Percentiles rank a stretch among this genome's conserved stretches.
Evolutionary conservation across 2,888 invertebrate species (phyloP).

Genomic region (Colletes collaris): DNA sequence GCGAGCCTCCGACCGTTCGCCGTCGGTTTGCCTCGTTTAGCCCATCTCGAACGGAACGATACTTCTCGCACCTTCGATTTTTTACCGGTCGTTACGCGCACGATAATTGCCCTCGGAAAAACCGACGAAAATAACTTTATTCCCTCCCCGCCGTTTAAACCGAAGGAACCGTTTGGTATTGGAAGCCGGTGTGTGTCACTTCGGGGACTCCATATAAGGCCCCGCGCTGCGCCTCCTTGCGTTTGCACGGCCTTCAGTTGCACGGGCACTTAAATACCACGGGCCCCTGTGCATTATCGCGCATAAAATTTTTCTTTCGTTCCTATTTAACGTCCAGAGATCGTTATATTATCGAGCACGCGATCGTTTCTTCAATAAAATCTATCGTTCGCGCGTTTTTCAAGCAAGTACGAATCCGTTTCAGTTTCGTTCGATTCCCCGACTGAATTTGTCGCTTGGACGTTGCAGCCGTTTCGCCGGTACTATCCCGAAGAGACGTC

Average conservation of each 20-base stretch:
- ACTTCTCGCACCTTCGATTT: conserved; percentile 46
- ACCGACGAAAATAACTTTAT: conserved; percentile 14
- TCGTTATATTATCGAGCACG: no score
- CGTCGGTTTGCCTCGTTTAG: conserved; percentile 37
- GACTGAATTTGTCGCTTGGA: not conserved
- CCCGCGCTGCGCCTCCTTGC: no score
- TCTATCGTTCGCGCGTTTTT: no score
- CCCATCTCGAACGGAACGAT: conserved; percentile 44
- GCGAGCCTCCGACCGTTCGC: conserved; percentile 54
- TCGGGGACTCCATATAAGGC: no score
- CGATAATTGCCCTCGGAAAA: conserved; percentile 10
- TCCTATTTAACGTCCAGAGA: no score
- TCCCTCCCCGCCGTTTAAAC: not conserved
- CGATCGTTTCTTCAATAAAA: no score
- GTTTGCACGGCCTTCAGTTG: no score
- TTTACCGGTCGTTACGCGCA: conserved; percentile 1
- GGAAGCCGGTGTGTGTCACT: no score
- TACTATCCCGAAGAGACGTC: conserved; percentile 18
- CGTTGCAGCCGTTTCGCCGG: not conserved
- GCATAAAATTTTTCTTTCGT: no score
- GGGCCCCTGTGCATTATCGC: no score
- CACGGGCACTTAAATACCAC: no score
- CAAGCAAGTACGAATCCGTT: no score
- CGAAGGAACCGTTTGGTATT: not conserved
- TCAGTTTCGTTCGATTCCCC: not conserved